Base-by-base conservation (phyloP, 2,888 invertebrate species). In the Rugalucina vietnamica region DNA sequence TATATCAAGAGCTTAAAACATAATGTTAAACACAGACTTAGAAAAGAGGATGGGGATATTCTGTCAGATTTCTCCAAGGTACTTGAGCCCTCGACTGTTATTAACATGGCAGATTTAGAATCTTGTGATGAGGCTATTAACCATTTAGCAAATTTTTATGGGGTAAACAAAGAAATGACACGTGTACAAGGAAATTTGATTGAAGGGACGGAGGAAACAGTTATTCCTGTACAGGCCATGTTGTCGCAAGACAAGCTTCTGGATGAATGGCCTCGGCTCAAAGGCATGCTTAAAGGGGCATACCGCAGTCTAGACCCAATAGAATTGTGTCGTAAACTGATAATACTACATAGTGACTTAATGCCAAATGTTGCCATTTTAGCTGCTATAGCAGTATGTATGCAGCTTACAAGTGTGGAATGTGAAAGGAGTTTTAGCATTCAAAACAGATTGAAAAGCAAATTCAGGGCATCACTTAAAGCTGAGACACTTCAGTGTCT, bases 351-450 rank as follows among this genome's bases (percentile, higher is more conserved):
- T 24, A 32, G 18, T 5, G 37, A 76, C 1, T 36, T 54, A 0
- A 12, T 79, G 12, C 79, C 79, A 27, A 81, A 82, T 27, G 29
- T 76, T 10, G n/a, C 73, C 14, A 79, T n/a, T 8, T 34, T 82
- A 14, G 76, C 72, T 27, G 29, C 21, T 27, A 82, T 85, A 21
- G 85, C 69, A n/a, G 27, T 82, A 24, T 85, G 82, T 37, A 57
- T 85, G 50, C 75, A 79, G 54, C 27, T 74, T 14, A 81, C 82
- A 4, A 80, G 82, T 77, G 85, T 86, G 0, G 82, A 86, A 29
- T 82, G 85, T 78, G 82, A 86, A 37, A 39, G 82, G 12, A 74
- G 74, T 8, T 86, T 86, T 36, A 86, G 86, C 54, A 49, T 76
- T 14, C 81, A 81, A 49, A 86, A 86, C 39, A 29, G 82, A 18